Base-by-base conservation (phyloP, 1,140 invertebrate genomes). In the Pseudomyrmex dendroicus region DNA sequence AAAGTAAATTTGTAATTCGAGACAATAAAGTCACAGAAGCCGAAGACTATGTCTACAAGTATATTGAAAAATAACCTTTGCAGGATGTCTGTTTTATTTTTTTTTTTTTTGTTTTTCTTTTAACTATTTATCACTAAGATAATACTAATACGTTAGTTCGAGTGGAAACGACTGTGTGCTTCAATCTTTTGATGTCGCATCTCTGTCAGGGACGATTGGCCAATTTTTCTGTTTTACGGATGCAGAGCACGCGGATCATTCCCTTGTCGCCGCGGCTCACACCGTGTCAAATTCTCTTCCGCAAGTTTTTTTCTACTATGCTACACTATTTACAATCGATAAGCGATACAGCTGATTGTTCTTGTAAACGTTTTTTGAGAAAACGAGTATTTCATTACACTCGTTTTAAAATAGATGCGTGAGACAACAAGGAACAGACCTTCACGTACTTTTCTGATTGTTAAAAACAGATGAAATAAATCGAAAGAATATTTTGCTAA, bases 11-110 rank as follows among this genome's bases (percentile, higher is more conserved):
- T 74, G 46, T 62, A 57, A 54, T 67, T 22, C 72, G 77, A 86
- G 89, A 88, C 54, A 83, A 87, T 89, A 68, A 83, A 86, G 82
- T 76, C 78, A 83, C 86, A 83, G 78, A 85, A 86, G 76, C 66
- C 44, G 63, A 82, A 63, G 72, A 85, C 86, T 90, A 90, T 86
- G 67, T 86, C 88, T 90, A 91, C 25, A 63, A 87, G 77, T 83
- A 86, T 91, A 91, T 90, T 91, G 78, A 91, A 91, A 91, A 91
- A 91, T 91, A 91, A 91, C 78, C 70, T 83, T 90, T 89, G 83
- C 85, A 89, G 82, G 44, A 82, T 80, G 72, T 87, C 73, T 87
- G 82, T 73, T 86, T 78, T 74, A 50, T 73, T 88, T 89, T 82
- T 82, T 35, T 7, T 25, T 25, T 35, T 35, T 35, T 35, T 35